A percentile compares a stretch with the other conserved stretches of the same genome.
phyloP scores from a whole-genome alignment of 2,113 vertebrate genomes.

The Brachypodius melanocephalos region DNA sequence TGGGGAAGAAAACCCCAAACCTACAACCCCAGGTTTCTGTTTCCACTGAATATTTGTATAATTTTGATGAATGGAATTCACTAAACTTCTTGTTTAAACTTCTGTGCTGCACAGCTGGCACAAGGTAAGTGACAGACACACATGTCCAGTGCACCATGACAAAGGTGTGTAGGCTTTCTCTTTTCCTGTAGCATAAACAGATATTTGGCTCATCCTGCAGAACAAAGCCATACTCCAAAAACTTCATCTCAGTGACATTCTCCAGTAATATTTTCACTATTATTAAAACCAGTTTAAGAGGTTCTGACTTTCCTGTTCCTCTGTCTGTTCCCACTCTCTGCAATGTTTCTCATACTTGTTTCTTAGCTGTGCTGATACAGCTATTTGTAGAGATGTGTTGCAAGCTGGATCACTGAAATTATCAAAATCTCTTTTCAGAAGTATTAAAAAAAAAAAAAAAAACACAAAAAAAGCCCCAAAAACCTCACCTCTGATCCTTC shows the following conservation, averaged over 20 bases:
- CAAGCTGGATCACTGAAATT: neutral
- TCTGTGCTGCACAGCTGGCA: neutral
- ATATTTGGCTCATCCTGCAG: neutral
- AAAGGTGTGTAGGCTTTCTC: neutral
- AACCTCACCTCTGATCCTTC: neutral
- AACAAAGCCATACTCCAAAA: neutral
- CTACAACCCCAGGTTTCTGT: neutral
- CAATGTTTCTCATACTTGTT: neutral
- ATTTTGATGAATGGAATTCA: neutral
- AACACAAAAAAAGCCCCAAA: no score
- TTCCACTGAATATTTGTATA: neutral
- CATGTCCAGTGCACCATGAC: fast-evolving
- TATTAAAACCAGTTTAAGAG: neutral
- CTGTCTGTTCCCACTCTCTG: neutral
- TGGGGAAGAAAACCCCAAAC: no score
- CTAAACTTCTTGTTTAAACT: neutral
- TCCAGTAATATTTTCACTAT: neutral
- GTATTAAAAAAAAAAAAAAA: no score
- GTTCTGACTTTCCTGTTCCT: neutral
- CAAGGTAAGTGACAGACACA: neutral
- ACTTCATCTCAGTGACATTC: neutral
- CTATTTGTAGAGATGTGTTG: neutral
- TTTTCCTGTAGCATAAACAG: neutral
- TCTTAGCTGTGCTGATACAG: neutral
- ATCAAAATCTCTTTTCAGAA: neutral